These are phyloP conservation scores for Leptestheria dahalacensis DNA, from an alignment of 1,140 invertebrate genomes.

Conservation along the genomic window DNA sequence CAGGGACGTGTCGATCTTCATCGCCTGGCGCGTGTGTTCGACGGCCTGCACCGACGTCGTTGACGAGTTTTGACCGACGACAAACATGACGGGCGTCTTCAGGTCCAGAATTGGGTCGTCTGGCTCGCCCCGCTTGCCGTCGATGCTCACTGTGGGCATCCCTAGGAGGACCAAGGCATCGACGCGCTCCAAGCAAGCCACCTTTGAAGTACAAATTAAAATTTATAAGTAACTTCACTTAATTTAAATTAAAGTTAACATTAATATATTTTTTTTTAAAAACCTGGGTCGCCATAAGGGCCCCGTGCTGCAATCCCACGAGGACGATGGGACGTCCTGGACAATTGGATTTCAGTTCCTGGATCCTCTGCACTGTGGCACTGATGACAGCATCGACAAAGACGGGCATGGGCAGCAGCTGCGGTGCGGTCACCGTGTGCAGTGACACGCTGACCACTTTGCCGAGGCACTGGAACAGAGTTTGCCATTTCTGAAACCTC, in stretches of 20 bases:
- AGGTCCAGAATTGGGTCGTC: conserved; percentile 61
- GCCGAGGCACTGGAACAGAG: background rate
- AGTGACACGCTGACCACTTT: conserved; percentile 2
- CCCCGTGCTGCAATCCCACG: conserved; percentile 1
- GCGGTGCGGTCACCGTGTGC: background rate
- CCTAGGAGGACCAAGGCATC: conserved; percentile 61
- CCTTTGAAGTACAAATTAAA: conserved; percentile 20
- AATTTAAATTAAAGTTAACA: conserved; percentile 21
- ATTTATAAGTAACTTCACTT: background rate
- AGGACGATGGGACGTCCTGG: background rate
- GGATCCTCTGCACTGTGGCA: conserved; percentile 4
- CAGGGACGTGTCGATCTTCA: conserved; percentile 57
- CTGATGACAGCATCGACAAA: conserved; percentile 4
- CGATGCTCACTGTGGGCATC: conserved; percentile 55
- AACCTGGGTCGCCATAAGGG: conserved; percentile 5
- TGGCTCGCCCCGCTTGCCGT: conserved; percentile 48
- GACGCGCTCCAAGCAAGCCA: conserved; percentile 36
- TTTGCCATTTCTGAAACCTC: conserved; percentile 3
- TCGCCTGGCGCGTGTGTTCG: conserved; percentile 54
- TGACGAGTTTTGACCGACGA: conserved; percentile 56
- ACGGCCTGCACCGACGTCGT: conserved; percentile 49
- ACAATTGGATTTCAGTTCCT: conserved; percentile 3
- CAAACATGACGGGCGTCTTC: conserved; percentile 57
- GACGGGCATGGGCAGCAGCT: background rate
- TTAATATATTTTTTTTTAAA: background rate